Percentiles rank a stretch among this genome's conserved stretches.
Evolutionary conservation across 2,113 vertebrate genomes (phyloP).

Genomic region (Paramormyrops kingsleyae): DNA sequence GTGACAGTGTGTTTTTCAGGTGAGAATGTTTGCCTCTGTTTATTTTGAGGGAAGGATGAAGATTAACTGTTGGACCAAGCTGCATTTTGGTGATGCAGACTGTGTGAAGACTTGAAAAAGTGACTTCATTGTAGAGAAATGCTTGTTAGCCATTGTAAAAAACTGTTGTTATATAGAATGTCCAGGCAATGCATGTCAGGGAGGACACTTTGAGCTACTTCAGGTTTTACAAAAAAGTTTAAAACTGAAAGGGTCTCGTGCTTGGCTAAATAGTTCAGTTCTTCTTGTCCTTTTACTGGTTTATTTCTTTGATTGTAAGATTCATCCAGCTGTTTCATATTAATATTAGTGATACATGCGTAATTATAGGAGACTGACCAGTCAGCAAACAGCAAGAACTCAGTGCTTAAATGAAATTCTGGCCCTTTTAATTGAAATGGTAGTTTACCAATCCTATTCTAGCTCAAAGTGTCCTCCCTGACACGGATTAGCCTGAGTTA

Average conservation of each 20-base stretch:
- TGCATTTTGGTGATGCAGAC: not conserved
- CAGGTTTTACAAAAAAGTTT: not conserved
- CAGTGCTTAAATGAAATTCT: not conserved
- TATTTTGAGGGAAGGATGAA: not conserved
- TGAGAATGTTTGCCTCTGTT: not conserved
- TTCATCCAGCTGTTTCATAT: not conserved
- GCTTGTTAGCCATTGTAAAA: not conserved
- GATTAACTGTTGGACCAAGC: not conserved
- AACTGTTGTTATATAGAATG: not conserved
- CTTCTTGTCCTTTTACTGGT: not conserved
- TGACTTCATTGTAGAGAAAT: not conserved
- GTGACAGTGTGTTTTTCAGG: not conserved
- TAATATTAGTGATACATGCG: not conserved
- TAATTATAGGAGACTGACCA: not conserved
- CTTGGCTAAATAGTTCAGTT: not conserved
- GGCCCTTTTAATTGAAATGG: not conserved
- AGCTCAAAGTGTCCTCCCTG: not conserved
- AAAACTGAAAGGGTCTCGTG: not conserved
- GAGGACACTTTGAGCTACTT: not conserved
- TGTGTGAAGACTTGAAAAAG: not conserved
- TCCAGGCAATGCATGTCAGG: not conserved
- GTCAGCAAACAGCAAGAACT: not conserved
- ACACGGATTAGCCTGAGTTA: not conserved
- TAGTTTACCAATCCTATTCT: not conserved
- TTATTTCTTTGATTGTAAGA: not conserved